Conservation (phyloP, 2,797 vertebrate species). For the Monodelphis domestica region DNA sequence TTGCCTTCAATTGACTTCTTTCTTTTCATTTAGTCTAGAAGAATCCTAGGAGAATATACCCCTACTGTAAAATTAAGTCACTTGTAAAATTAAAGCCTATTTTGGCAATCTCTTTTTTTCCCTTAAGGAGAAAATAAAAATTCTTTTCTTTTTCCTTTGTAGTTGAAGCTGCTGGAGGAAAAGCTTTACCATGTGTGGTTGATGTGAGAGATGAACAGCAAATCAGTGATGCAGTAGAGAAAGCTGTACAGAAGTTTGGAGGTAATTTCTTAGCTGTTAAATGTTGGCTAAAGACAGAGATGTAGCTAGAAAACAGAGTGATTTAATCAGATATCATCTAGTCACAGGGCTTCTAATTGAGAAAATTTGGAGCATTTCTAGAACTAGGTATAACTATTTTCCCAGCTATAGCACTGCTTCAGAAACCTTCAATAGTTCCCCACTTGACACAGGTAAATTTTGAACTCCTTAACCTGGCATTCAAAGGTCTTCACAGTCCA, state of each 20-base stretch:
- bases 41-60: neutral
- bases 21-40: neutral
- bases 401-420: neutral
- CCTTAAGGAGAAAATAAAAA: constrained; percentile 18
- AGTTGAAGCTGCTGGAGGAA: constrained; percentile 95
- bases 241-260: constrained; percentile 93
- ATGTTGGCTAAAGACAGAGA: constrained; percentile 11
- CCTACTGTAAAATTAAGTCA: neutral
- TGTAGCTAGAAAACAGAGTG: neutral
- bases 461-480: neutral
- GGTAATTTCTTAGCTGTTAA: constrained; percentile 83
- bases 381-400: neutral
- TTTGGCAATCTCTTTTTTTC: constrained; percentile 30
- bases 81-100: neutral
- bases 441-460: constrained; percentile 3
- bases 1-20: neutral
- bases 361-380: neutral
- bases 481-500: neutral
- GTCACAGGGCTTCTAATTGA: neutral
- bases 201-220: constrained; percentile 96
- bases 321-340: neutral
- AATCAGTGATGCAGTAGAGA: constrained; percentile 89
- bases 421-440: constrained; percentile 7
- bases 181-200: constrained; percentile 93
- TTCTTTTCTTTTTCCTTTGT: constrained; percentile 50